Conservation (phyloP, 2,888 invertebrate species). For the Drosophila phalerata region DNA sequence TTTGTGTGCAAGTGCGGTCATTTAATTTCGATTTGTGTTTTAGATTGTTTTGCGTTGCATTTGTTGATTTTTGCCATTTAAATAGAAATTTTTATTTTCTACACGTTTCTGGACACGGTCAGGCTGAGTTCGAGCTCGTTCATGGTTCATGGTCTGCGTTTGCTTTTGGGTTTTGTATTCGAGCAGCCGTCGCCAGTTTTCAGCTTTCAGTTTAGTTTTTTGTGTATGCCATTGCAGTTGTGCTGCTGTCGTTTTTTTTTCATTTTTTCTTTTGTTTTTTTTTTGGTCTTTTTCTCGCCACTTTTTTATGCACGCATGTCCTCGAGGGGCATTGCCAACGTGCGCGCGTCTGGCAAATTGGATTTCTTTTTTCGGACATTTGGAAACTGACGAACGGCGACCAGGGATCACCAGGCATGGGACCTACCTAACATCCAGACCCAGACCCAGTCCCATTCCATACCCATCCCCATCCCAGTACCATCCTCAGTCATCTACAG, state of each 20-base stretch:
- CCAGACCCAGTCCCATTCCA: background rate
- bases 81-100: slow-evolving; percentile 80
- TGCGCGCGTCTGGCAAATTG: slow-evolving; percentile 69
- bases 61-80: slow-evolving; percentile 81
- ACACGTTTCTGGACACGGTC: slow-evolving; percentile 71
- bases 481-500: background rate
- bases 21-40: slow-evolving; percentile 84
- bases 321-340: slow-evolving; percentile 72
- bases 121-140: slow-evolving; percentile 6
- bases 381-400: slow-evolving; percentile 64
- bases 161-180: slow-evolving; percentile 22
- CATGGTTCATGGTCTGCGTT: slow-evolving; percentile 24
- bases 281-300: slow-evolving; percentile 17
- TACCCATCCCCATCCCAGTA: background rate
- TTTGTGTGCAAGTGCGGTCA: slow-evolving; percentile 83
- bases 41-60: slow-evolving; percentile 83
- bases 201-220: slow-evolving; percentile 34
- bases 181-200: slow-evolving; percentile 57
- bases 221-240: slow-evolving; percentile 33
- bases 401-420: slow-evolving; percentile 42
- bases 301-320: slow-evolving; percentile 73
- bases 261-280: background rate
- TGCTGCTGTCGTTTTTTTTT: slow-evolving; percentile 18
- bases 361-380: slow-evolving; percentile 76
- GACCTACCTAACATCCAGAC: slow-evolving; percentile 4